These are phyloP conservation scores for Lanius ludovicianus DNA, from an alignment of 2,113 vertebrate genomes.

Conservation along the genomic window DNA sequence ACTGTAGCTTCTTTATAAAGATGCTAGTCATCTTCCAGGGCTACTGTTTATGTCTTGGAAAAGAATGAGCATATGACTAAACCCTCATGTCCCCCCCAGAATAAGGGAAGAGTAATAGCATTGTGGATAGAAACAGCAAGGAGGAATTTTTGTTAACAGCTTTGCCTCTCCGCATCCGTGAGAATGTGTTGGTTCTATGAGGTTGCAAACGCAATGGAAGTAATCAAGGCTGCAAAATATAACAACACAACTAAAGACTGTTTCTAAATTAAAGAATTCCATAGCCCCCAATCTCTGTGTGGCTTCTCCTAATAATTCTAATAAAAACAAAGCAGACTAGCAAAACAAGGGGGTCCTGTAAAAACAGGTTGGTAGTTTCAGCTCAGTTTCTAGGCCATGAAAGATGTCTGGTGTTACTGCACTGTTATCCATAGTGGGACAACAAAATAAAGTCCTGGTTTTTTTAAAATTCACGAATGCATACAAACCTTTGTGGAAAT, in stretches of 20 bases:
- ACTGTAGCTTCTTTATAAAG: slow-evolving; percentile 25
- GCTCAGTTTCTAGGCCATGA: not conserved
- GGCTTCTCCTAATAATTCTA: not conserved
- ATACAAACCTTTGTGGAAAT: not conserved
- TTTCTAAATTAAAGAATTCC: not conserved
- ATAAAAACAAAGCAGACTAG: not conserved
- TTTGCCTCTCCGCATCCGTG: not conserved
- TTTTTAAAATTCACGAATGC: not conserved
- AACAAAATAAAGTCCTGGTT: not conserved
- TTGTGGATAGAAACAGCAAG: not conserved
- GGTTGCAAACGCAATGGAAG: not conserved
- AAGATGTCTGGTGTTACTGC: not conserved
- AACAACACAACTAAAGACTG: not conserved
- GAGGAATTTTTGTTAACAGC: slow-evolving; percentile 6
- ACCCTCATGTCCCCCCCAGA: not conserved
- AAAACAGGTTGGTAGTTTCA: not conserved
- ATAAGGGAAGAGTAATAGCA: not conserved
- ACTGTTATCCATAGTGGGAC: not conserved
- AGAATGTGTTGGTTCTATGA: not conserved
- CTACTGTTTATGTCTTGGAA: slow-evolving; percentile 6
- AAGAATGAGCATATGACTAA: slow-evolving; percentile 28
- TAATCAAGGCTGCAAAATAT: not conserved
- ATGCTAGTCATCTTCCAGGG: slow-evolving; percentile 11
- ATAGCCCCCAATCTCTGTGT: not conserved
- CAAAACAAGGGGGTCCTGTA: not conserved